These are phyloP conservation scores for Hipparchia semele DNA, from an alignment of 2,888 invertebrate genomes.

Conservation along the genomic window DNA sequence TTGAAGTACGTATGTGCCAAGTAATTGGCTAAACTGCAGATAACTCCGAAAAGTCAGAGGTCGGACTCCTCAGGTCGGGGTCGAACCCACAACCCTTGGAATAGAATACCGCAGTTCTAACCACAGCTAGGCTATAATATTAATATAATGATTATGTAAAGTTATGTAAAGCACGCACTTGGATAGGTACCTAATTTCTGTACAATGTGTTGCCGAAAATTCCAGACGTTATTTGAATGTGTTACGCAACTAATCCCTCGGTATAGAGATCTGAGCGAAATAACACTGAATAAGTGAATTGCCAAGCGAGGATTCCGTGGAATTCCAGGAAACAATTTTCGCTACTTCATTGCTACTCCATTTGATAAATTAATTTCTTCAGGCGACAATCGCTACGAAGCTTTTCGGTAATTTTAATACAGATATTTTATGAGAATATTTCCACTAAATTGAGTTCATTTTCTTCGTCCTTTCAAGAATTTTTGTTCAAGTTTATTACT, in stretches of 20 bases:
- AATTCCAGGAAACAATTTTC: background rate
- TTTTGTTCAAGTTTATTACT: background rate
- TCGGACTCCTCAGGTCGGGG: too few relatives aligned
- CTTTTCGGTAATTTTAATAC: slow-evolving; percentile 8
- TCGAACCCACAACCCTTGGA: too few relatives aligned
- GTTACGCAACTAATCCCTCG: background rate
- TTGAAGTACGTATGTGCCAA: background rate
- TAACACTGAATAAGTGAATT: background rate
- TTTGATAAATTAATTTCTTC: slow-evolving; percentile 12
- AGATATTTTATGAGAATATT: background rate
- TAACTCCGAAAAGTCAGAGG: too few relatives aligned
- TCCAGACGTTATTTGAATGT: background rate
- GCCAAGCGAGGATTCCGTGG: background rate
- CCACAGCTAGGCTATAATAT: too few relatives aligned
- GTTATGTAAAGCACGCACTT: too few relatives aligned
- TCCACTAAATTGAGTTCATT: background rate
- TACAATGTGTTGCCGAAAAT: too few relatives aligned
- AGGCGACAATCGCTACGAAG: background rate
- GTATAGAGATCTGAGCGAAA: background rate
- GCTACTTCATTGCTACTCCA: background rate
- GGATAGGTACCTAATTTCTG: too few relatives aligned
- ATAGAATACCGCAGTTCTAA: too few relatives aligned
- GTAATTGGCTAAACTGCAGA: too few relatives aligned
- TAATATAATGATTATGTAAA: too few relatives aligned
- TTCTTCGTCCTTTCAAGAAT: background rate